phyloP scores from a whole-genome alignment of 1,140 invertebrate species.

The Halyomorpha halys region DNA sequence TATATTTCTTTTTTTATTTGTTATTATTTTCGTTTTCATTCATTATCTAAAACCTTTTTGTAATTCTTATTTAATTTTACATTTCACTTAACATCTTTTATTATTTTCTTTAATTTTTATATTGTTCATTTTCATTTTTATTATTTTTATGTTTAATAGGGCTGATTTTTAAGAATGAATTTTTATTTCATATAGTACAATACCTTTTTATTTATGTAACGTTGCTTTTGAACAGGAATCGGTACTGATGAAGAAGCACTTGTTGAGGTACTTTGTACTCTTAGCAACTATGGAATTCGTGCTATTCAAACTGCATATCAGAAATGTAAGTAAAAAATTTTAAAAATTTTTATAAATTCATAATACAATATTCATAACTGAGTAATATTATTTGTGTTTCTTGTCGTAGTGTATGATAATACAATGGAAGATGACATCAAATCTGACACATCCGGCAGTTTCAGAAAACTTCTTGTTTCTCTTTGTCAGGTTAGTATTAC shows the following conservation, averaged over 20 bases:
- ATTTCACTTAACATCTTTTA: too few relatives aligned
- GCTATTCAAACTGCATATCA: conserved; percentile 41
- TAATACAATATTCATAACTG: not conserved
- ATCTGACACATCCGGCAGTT: conserved; percentile 89
- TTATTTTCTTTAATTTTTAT: too few relatives aligned
- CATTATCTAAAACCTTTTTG: too few relatives aligned
- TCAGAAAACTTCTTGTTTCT: conserved; percentile 79
- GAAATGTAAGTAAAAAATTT: conserved; percentile 39
- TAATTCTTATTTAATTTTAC: too few relatives aligned
- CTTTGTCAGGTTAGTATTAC: conserved; percentile 41
- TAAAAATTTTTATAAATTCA: not conserved
- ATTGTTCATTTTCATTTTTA: too few relatives aligned
- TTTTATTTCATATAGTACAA: not conserved
- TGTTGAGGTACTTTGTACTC: conserved; percentile 46
- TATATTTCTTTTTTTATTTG: too few relatives aligned
- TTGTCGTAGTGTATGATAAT: conserved; percentile 61
- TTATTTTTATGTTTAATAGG: too few relatives aligned
- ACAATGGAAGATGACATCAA: conserved; percentile 78
- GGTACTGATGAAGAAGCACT: conserved; percentile 46
- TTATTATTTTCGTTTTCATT: too few relatives aligned
- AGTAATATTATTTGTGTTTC: not conserved
- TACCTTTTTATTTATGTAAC: not conserved
- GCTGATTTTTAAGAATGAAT: not conserved
- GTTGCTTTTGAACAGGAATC: conserved; percentile 32
- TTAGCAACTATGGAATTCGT: conserved; percentile 43